Evolutionary conservation across 2,113 vertebrate species (phyloP), one percentile per base, ranked within the genome.

Genomic region (Clupea harengus): DNA sequence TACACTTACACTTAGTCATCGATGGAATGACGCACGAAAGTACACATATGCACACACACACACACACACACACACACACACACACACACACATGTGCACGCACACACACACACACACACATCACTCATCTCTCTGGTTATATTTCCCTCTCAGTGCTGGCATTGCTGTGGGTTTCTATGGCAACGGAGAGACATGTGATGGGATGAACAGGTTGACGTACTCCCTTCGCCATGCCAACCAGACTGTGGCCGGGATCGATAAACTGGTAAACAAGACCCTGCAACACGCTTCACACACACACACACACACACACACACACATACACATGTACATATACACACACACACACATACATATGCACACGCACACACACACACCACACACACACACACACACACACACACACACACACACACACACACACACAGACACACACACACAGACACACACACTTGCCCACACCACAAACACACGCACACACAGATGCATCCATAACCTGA

Each of bases 91-190:
- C 54, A 60, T 13, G 2, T 17, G 2, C 17, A 60, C 54, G 20
- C 17, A 20, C 18, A 20, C 22, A 20, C 54, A 60, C 18, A 60
- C 22, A 60, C 54, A n/a, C 67, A 75, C 28, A 75, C 67, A 28
- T 32, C 15, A 32, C 25, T 32, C 72, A 78, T 32, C 11, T 82
- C 1, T 84, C 88, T 9, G 82, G 85, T 32, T 87, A 75, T 90
- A 60, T 83, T 86, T 85, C 28, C 8, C 2, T 54, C 46, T 8
- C 89, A 99, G 97, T 17, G 97, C 97, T 82, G 97, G 97, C 80
- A 98, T 98, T 64, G 97, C 97, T 0, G 97, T 99, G 32, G 97
- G 97, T 11, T 99, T 99, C 95, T 98, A 99, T 4, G 97, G 97
- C 87, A 99, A 99, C 39, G 97, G 97, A 25, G 97, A 99, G 92